Conservation (phyloP, 2,797 vertebrate genomes). For the Falco peregrinus region DNA sequence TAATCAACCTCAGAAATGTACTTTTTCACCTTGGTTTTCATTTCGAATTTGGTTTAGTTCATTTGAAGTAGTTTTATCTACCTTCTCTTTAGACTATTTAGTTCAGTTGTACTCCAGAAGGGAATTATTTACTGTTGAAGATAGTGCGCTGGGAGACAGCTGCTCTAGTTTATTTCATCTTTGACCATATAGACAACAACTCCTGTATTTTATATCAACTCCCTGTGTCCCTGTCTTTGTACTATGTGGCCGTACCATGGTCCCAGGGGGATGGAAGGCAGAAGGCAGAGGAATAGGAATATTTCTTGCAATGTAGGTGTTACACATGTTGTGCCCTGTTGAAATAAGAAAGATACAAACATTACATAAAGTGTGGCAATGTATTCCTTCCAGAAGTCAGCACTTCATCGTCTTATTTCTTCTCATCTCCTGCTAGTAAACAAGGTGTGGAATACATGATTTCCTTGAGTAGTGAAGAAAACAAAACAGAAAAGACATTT, state of each 20-base stretch:
- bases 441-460: background rate
- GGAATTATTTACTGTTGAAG: background rate
- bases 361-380: background rate
- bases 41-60: background rate
- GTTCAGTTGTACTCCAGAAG: background rate
- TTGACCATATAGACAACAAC: background rate
- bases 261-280: accelerated
- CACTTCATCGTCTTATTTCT: background rate
- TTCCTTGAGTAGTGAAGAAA: background rate
- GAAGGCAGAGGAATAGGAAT: background rate
- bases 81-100: background rate
- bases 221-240: background rate
- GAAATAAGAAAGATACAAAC: background rate
- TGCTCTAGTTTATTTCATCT: background rate
- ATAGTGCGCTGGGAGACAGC: background rate
- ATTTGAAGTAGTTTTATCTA: background rate
- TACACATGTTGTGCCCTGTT: background rate
- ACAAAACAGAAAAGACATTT: background rate
- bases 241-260: background rate
- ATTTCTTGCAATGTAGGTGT: background rate
- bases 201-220: background rate
- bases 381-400: background rate
- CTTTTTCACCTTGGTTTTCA: background rate
- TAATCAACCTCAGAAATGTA: background rate
- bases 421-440: background rate